These are phyloP conservation scores for Subacronicta megacephala DNA, from an alignment of 2,888 invertebrate species.

Conservation along the genomic window DNA sequence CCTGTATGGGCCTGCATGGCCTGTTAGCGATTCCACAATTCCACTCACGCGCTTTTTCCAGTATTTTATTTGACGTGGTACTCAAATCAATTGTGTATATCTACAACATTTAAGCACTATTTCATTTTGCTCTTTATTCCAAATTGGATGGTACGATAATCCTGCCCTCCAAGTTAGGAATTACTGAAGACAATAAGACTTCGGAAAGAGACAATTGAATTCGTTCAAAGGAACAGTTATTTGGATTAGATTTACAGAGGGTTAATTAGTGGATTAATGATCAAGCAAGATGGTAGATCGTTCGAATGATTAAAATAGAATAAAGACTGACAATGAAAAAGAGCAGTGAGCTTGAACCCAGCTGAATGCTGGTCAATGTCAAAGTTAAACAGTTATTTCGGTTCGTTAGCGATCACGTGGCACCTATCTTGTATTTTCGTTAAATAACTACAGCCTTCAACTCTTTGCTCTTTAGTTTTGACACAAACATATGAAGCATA, in stretches of 20 bases:
- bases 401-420: conserved; percentile 36
- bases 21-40: conserved; percentile 34
- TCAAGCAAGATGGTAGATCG: not conserved
- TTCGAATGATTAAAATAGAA: not conserved
- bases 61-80: conserved; percentile 23
- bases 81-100: conserved; percentile 30
- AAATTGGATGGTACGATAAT: conserved; percentile 8
- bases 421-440: conserved; percentile 19
- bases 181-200: conserved; percentile 3
- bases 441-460: conserved; percentile 29
- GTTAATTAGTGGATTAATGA: not conserved
- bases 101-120: conserved; percentile 5
- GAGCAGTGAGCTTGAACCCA: conserved; percentile 40
- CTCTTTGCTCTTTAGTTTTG: conserved; percentile 3
- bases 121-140: not conserved
- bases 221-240: not conserved
- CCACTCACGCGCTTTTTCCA: conserved; percentile 21
- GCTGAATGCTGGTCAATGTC: conserved; percentile 49
- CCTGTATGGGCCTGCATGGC: conserved; percentile 8
- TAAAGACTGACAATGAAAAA: conserved; percentile 17
- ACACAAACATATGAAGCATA: conserved; percentile 4
- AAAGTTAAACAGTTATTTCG: conserved; percentile 41
- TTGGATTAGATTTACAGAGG: not conserved
- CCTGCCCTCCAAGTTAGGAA: too few relatives aligned
- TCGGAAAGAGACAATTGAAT: conserved; percentile 4